Base-by-base conservation (phyloP, 2,888 invertebrate genomes). In the Plagiodera versicolora region DNA sequence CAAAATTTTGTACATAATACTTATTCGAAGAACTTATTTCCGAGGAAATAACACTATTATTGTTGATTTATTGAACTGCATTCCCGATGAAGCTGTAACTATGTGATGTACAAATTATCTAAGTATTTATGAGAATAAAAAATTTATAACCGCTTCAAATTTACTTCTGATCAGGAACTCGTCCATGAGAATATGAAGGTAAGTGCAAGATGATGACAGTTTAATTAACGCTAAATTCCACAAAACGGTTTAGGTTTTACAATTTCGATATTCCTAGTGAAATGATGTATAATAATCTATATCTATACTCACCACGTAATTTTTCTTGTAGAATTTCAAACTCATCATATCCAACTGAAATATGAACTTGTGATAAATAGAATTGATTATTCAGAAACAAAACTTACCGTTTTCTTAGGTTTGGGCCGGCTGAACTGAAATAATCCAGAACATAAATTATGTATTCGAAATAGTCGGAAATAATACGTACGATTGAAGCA, bases 101-200 rank as follows among this genome's bases (percentile, higher is more conserved):
- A 65, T 74, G 74, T 74, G 73, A 74, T 74, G 74, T 73, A 72
- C 72, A 74, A 72, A 73, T 68, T 68, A 69, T 69, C 60, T 67
- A 63, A 67, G 64, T 72, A 68, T 67, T 63, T 63, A 58, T 55
- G 48, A 62, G 56, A 58, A 62, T 58, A 62, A 55, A 56, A 54
- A 58, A 62, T 58, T 62, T 51, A 62, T 57, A 44, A 47, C 55
- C 47, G 52, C 20, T 16, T 14, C 35, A 24, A 55, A 16, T 52
- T 55, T 53, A 35, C 49, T 61, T 57, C 55, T 35, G 45, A 50
- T 39, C 50, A n/a, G 24, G 53, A 19, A 30, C 39, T 50, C 6
- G 2, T n/a, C 20, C 16, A 16, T 10, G 17, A 19, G 28, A 50
- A 30, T 39, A 54, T 51, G 8, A 24, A 54, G 48, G 30, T 35